A percentile compares a stretch with the other conserved stretches of the same genome.
Conservation (phyloP, 2,113 vertebrate species). For the Osmerus mordax region DNA sequence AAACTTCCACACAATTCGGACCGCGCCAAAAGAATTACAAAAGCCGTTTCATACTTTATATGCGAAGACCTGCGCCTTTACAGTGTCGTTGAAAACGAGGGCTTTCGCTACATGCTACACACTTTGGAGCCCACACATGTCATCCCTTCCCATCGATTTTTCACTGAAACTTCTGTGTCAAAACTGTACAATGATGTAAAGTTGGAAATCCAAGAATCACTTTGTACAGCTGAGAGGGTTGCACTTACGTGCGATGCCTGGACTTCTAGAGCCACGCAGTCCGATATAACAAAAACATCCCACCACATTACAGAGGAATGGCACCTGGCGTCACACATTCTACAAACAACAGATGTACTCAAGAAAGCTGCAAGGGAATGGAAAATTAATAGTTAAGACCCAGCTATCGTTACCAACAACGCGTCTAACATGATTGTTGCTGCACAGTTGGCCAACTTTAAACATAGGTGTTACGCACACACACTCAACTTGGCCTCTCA, state of each 20-base stretch:
- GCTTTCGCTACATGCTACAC: slow-evolving; percentile 2
- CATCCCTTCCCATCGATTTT: slow-evolving; percentile 1
- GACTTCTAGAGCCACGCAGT: not conserved
- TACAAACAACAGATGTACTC: not conserved
- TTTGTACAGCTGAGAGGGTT: too few relatives aligned
- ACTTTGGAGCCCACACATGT: slow-evolving; percentile 1
- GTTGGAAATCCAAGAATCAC: too few relatives aligned
- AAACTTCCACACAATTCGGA: too few relatives aligned
- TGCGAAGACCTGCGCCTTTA: slow-evolving; percentile 1
- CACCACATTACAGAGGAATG: not conserved
- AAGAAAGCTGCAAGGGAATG: not conserved
- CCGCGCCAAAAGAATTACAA: not conserved
- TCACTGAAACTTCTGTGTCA: not conserved
- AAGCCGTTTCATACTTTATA: slow-evolving; percentile 9
- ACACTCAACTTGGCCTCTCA: slow-evolving; percentile 8
- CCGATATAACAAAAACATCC: not conserved
- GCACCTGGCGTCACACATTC: not conserved
- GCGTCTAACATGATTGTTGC: slow-evolving; percentile 2
- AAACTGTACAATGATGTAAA: not conserved
- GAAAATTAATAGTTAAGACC: not conserved
- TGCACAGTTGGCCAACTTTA: not conserved
- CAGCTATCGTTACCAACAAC: slow-evolving; percentile 1
- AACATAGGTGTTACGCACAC: not conserved
- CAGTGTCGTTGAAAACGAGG: slow-evolving; percentile 11
- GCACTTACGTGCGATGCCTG: not conserved